phyloP scores from a whole-genome alignment of 2,797 vertebrate species.

The Choloepus didactylus region DNA sequence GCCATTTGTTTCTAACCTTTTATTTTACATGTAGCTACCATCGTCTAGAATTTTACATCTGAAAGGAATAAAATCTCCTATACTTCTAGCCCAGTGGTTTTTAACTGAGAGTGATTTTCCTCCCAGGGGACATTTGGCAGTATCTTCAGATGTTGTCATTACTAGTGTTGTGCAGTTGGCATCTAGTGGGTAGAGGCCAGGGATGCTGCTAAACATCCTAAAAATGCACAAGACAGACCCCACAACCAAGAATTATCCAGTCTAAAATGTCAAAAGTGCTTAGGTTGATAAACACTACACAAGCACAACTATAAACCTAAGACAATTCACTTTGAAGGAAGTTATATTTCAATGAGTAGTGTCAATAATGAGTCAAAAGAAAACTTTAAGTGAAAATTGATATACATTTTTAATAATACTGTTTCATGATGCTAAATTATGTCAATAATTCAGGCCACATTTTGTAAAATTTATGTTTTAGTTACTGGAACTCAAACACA shows the following conservation, averaged over 20 bases:
- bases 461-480: background rate
- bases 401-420: background rate
- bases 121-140: background rate
- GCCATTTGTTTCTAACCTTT: background rate
- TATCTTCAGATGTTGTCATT: background rate
- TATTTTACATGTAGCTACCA: background rate
- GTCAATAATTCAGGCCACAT: background rate
- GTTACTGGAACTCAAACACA: background rate
- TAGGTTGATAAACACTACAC: background rate
- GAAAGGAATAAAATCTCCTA: background rate
- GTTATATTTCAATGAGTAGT: background rate
- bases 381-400: background rate
- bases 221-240: background rate
- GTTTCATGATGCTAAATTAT: background rate
- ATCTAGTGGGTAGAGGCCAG: background rate
- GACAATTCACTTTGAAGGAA: background rate
- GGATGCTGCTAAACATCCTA: background rate
- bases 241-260: background rate
- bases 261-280: too few species aligned
- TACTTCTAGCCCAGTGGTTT: background rate
- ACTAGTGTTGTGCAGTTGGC: rapidly evolving
- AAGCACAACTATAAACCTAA: background rate
- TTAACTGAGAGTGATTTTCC: background rate
- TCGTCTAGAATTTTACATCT: constrained; percentile 18
- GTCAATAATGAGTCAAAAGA: background rate